Conservation (phyloP, 2,113 vertebrate species). For the Vidua macroura region DNA sequence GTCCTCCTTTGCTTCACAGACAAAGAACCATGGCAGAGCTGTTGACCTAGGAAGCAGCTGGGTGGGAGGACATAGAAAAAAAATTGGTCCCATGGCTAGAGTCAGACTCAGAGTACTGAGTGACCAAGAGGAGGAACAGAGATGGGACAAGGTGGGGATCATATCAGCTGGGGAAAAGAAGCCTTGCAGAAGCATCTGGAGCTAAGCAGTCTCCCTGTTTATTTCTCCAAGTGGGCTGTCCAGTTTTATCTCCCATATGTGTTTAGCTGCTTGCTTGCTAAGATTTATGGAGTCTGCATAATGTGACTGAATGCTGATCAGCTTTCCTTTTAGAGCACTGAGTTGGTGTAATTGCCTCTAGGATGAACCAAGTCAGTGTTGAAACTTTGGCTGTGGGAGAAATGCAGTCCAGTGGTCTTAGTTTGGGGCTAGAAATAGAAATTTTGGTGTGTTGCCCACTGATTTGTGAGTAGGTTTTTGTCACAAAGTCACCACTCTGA, state of each 20-base stretch:
- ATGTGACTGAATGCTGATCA: not conserved
- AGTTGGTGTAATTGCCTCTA: not conserved
- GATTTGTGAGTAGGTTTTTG: not conserved
- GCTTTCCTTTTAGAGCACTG: not conserved
- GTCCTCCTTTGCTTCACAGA: not conserved
- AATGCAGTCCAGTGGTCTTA: not conserved
- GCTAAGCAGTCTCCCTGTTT: not conserved
- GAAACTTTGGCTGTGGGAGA: not conserved
- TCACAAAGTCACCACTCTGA: not conserved
- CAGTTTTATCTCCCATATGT: not conserved
- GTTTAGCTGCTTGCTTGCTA: not conserved
- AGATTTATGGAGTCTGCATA: not conserved
- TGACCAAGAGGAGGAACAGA: not conserved
- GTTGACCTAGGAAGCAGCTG: not conserved
- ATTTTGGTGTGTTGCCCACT: not conserved
- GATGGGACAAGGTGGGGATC: not conserved
- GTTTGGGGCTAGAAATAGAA: not conserved
- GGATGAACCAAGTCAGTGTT: not conserved
- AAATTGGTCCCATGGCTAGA: not conserved
- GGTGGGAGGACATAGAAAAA: not conserved
- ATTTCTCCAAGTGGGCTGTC: not conserved
- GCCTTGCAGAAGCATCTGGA: not conserved
- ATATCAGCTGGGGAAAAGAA: not conserved
- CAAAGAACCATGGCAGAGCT: not conserved
- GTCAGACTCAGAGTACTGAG: not conserved